A percentile compares a stretch with the other conserved stretches of the same genome.
Conservation (phyloP, 1,140 invertebrate species). For the Apocrypta bakeri region DNA sequence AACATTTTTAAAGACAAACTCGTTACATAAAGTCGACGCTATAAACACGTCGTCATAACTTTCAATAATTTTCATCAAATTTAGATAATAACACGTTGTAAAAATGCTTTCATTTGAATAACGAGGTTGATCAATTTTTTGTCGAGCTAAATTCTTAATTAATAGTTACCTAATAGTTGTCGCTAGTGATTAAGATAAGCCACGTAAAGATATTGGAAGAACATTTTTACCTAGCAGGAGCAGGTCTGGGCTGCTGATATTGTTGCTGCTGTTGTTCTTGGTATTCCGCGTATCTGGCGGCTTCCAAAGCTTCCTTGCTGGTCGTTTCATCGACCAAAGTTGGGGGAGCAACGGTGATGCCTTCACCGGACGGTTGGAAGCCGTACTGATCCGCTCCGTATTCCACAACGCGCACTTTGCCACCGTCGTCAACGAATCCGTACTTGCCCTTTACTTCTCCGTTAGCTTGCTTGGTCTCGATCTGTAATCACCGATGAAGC, state of each 20-base stretch:
- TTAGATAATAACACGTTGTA: too few relatives aligned
- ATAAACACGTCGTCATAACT: too few relatives aligned
- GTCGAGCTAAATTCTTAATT: not conserved
- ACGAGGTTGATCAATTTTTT: too few relatives aligned
- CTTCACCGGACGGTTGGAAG: constrained; percentile 90
- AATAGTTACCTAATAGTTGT: not conserved
- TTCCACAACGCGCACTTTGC: constrained; percentile 87
- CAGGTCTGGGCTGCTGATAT: constrained; percentile 54
- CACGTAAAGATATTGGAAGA: not conserved
- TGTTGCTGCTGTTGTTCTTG: constrained; percentile 53
- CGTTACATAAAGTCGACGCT: too few relatives aligned
- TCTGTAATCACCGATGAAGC: constrained; percentile 80
- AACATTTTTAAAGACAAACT: too few relatives aligned
- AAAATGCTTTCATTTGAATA: too few relatives aligned
- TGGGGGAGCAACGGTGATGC: constrained; percentile 87
- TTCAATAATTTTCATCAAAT: too few relatives aligned
- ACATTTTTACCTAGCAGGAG: constrained; percentile 50
- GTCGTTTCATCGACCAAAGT: constrained; percentile 84
- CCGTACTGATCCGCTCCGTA: constrained; percentile 91
- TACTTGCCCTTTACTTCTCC: constrained; percentile 90
- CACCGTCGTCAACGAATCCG: constrained; percentile 89
- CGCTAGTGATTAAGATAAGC: too few relatives aligned
- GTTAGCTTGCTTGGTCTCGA: constrained; percentile 85
- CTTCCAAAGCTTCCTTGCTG: constrained; percentile 74
- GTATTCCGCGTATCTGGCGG: constrained; percentile 65